A percentile compares a stretch with the other conserved stretches of the same genome.
Conservation (phyloP, 2,888 invertebrate species). For the Cyrtodaria siliqua region DNA sequence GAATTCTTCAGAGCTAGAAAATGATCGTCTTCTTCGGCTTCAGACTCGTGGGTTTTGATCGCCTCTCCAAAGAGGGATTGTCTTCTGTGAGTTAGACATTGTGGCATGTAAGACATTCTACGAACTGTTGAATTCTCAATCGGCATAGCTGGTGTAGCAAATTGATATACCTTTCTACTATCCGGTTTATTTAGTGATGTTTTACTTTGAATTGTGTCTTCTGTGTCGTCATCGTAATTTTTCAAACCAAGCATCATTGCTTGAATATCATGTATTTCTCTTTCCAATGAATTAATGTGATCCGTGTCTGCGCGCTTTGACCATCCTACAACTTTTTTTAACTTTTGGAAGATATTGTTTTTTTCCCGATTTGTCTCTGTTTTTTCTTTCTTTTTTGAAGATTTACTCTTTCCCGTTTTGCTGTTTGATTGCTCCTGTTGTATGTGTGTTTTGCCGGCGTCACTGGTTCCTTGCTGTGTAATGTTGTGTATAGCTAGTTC, state of each 20-base stretch:
- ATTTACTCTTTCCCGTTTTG: no score
- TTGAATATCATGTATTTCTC: slow-evolving; percentile 6
- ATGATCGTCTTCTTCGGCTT: slow-evolving; percentile 5
- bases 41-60: slow-evolving; percentile 6
- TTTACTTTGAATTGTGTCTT: not conserved
- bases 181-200: not conserved
- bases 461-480: no score
- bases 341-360: not conserved
- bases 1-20: slow-evolving; percentile 17
- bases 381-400: not conserved
- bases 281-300: no score
- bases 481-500: no score
- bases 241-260: not conserved
- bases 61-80: slow-evolving; percentile 48
- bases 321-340: not conserved
- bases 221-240: not conserved
- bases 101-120: slow-evolving; percentile 12
- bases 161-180: not conserved
- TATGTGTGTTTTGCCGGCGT: no score
- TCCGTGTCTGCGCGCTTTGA: not conserved
- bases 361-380: not conserved
- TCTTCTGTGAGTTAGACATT: slow-evolving; percentile 11
- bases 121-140: not conserved
- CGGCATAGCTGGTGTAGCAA: not conserved
- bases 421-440: no score